Evolutionary conservation across 2,888 invertebrate genomes (phyloP).

Genomic region (Stenolophus ochropezus): DNA sequence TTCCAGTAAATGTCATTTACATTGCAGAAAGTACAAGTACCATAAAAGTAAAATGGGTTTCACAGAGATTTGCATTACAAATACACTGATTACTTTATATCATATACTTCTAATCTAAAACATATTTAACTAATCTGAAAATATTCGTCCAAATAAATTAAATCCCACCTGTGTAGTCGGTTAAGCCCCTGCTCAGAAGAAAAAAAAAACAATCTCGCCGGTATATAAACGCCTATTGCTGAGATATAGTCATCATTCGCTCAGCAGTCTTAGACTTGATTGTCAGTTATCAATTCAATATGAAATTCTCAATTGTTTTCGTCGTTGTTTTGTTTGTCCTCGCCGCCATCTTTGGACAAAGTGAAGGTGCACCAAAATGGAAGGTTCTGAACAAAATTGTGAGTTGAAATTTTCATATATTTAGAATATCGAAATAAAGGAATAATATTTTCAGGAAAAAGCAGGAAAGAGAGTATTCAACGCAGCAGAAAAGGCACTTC

Average conservation of each 20-base stretch:
- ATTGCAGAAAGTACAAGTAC: too few relatives aligned
- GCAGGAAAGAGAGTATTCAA: conserved; percentile 63
- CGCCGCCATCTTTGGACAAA: conserved; percentile 29
- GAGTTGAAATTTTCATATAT: conserved; percentile 39
- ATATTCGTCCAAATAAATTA: neutral
- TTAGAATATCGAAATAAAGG: neutral
- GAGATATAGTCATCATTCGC: neutral
- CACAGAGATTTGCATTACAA: too few relatives aligned
- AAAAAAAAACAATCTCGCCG: neutral
- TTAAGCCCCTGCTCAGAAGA: neutral
- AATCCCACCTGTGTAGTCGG: neutral
- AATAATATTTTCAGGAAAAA: conserved; percentile 62
- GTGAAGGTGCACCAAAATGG: conserved; percentile 53
- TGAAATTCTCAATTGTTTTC: conserved; percentile 55
- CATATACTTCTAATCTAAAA: neutral
- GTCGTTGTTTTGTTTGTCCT: conserved; percentile 36
- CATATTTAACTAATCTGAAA: neutral
- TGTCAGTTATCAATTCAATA: conserved; percentile 18
- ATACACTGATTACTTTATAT: neutral
- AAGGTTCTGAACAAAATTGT: conserved; percentile 57
- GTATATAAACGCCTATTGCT: neutral
- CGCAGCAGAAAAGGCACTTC: conserved; percentile 63
- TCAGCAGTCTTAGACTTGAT: neutral
- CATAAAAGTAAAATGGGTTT: too few relatives aligned
- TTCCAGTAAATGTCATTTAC: too few relatives aligned